These are phyloP conservation scores for Noctua janthina DNA, from an alignment of 2,888 invertebrate genomes.

Conservation along the genomic window DNA sequence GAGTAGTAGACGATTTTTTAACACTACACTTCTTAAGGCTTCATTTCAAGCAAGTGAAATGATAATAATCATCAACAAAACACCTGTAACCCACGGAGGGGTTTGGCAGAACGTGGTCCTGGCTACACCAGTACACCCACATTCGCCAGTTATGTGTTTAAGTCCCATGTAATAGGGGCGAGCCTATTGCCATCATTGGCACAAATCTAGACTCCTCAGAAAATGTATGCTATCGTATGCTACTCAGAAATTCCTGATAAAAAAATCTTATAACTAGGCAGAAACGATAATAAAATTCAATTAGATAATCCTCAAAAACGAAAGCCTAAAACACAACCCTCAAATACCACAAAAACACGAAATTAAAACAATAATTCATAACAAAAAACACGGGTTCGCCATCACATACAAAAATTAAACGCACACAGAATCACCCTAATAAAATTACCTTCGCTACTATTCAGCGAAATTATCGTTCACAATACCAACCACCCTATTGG, in stretches of 20 bases:
- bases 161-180: neutral
- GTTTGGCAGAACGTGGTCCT: neutral
- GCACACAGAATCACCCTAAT: conserved; percentile 65
- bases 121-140: neutral
- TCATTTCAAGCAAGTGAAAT: neutral
- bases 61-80: neutral
- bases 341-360: conserved; percentile 37
- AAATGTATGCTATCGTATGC: no score
- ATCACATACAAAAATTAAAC: conserved; percentile 61
- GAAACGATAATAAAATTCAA: neutral
- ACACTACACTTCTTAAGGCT: neutral
- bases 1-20: neutral
- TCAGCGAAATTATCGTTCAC: conserved; percentile 74
- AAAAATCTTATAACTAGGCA: neutral
- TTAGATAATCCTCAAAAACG: neutral
- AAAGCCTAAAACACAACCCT: neutral
- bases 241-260: neutral
- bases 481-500: conserved; percentile 72
- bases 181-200: neutral
- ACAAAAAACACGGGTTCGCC: conserved; percentile 43
- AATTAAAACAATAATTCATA: conserved; percentile 61
- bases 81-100: neutral
- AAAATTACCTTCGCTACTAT: conserved; percentile 70
- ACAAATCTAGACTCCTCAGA: neutral
- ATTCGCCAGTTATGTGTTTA: neutral